Conservation (phyloP, 2,888 invertebrate species). For the Ommatoiulus sabulosus region DNA sequence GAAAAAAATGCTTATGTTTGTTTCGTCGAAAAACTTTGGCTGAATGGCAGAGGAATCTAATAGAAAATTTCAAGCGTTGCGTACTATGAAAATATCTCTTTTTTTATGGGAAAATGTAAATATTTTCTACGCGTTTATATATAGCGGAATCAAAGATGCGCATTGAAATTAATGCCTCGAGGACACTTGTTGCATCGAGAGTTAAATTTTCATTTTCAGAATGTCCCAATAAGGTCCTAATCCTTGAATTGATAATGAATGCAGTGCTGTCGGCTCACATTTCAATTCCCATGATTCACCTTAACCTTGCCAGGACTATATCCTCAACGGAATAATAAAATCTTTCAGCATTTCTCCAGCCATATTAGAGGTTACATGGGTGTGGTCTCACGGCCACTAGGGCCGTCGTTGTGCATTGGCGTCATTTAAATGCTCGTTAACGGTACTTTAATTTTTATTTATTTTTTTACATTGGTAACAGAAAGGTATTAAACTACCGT, state of each 20-base stretch:
- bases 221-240: background rate
- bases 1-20: too few species aligned
- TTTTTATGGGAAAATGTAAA: too few species aligned
- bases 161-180: too few species aligned
- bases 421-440: background rate
- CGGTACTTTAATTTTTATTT: background rate
- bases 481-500: background rate
- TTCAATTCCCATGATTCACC: background rate
- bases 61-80: too few species aligned
- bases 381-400: background rate
- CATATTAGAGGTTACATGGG: background rate
- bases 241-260: background rate
- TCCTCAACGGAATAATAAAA: background rate
- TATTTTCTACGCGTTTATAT: too few species aligned
- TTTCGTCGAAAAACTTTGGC: too few species aligned
- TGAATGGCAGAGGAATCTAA: too few species aligned
- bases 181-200: background rate
- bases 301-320: background rate
- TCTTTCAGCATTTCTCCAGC: background rate
- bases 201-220: background rate
- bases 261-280: background rate
- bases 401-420: background rate
- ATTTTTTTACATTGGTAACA: background rate
- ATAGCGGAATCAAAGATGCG: too few species aligned
- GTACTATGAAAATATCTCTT: too few species aligned